Base-by-base conservation (phyloP, 2,888 invertebrate species). In the Ectobius pallidus region DNA sequence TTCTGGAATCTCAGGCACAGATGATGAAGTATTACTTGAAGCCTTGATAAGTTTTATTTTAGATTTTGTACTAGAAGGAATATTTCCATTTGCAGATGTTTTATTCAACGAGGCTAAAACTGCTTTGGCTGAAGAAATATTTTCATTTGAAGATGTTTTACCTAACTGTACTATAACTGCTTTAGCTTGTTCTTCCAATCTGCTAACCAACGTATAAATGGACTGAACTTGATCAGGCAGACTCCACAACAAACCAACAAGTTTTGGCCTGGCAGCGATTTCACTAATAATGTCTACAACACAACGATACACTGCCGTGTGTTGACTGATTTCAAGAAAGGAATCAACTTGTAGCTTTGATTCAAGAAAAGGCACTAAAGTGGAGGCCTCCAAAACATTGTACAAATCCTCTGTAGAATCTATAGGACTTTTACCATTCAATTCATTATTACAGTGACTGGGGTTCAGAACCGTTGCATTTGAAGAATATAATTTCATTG, bases 251-350 rank as follows among this genome's bases (percentile, higher is more conserved):
- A 76, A 58, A 18, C 71, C 68, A 20, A 74, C 76, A 20, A 76
- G 70, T 25, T 73, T 61, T 32, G 73, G 72, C 16, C 70, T 52
- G 27, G 65, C 32, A 44, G 76, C 72, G 25, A 77, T 55, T 55
- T 75, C 75, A 25, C 68, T 63, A 25, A 77, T 75, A 25, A 77
- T 75, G 63, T 75, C 75, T 14, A 77, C 72, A 11, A 77, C 69
- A 70, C 73, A 74, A 25, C 72, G 69, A 63, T 77, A 77, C 16
- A 81, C 81, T 49, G 77, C 75, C 52, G 79, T 79, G 73, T 81
- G 81, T 70, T 80, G 77, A 73, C 80, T 79, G 30, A 81, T 81
- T 75, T 81, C 81, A n/a, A 81, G 76, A 71, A 81, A 81, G 0
- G 81, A 80, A 74, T 81, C 80, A 11, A 80, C 79, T 42, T 73